Conservation (phyloP, 2,888 invertebrate genomes). For the Synanthedon formicaeformis region DNA sequence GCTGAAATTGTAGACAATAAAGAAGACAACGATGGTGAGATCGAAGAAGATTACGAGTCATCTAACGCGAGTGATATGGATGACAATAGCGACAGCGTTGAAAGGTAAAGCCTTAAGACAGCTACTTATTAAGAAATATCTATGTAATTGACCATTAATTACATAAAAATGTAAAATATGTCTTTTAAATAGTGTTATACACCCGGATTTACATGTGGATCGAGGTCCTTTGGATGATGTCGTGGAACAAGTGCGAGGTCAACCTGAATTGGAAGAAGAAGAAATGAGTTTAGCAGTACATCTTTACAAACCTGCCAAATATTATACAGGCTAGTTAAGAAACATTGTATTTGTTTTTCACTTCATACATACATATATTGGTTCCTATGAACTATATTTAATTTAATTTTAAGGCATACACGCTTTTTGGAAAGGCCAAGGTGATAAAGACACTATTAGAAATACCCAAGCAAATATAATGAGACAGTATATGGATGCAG, state of each 20-base stretch:
- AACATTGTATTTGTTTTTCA: background rate
- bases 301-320: constrained; percentile 40
- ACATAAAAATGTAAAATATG: background rate
- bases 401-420: constrained; percentile 38
- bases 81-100: constrained; percentile 29
- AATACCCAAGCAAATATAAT: constrained; percentile 76
- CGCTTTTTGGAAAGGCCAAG: constrained; percentile 73
- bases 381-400: background rate
- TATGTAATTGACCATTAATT: background rate
- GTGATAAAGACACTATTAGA: constrained; percentile 67
- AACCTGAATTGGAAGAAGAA: constrained; percentile 60
- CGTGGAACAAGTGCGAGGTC: constrained; percentile 54
- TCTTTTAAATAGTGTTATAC: constrained; percentile 29
- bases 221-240: constrained; percentile 59
- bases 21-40: constrained; percentile 20
- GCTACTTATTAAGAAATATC: no score
- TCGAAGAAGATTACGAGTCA: constrained; percentile 31
- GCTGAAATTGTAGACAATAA: constrained; percentile 18
- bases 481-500: constrained; percentile 80
- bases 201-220: constrained; percentile 44
- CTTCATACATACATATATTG: background rate
- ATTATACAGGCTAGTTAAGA: constrained; percentile 33
- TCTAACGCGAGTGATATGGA: constrained; percentile 27
- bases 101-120: constrained; percentile 23
- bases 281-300: constrained; percentile 52